Conservation (phyloP, 2,888 invertebrate species). For the Stegana nigrithorax region DNA sequence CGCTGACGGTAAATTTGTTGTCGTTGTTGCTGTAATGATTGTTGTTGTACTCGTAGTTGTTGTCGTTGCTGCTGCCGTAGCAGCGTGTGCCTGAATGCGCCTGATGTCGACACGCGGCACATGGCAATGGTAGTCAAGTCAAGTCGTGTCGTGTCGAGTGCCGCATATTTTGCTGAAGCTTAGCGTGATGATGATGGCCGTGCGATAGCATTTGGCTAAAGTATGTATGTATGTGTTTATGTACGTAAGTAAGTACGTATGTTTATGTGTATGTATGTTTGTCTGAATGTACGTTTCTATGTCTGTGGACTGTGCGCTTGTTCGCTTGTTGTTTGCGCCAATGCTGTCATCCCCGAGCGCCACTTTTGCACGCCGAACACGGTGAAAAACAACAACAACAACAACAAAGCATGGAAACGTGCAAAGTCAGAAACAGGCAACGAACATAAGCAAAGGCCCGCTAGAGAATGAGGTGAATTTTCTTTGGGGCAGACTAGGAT, state of each 20-base stretch:
- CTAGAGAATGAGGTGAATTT: not conserved
- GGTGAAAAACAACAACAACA: no score
- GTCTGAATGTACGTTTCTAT: not conserved
- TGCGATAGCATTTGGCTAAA: constrained; percentile 27
- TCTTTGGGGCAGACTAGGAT: no score
- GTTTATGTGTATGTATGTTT: not conserved
- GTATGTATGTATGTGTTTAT: constrained; percentile 43
- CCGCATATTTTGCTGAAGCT: constrained; percentile 30
- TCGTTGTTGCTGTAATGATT: not conserved
- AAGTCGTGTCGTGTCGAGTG: constrained; percentile 5
- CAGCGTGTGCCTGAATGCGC: constrained; percentile 28
- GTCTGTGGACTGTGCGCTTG: constrained; percentile 15
- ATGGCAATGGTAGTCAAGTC: constrained; percentile 35
- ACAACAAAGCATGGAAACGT: not conserved
- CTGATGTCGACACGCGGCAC: constrained; percentile 32
- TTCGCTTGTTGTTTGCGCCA: constrained; percentile 38
- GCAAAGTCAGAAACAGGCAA: constrained; percentile 33
- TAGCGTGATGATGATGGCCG: constrained; percentile 36
- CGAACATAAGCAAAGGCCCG: no score
- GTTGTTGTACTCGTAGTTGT: not conserved
- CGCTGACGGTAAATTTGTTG: no score
- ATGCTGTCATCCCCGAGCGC: constrained; percentile 29
- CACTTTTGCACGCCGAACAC: constrained; percentile 13
- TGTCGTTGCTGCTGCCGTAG: constrained; percentile 20
- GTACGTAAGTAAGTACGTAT: no score